Evolutionary conservation across 2,888 invertebrate species (phyloP).

Genomic region (Scaptomyza caliginosa): DNA sequence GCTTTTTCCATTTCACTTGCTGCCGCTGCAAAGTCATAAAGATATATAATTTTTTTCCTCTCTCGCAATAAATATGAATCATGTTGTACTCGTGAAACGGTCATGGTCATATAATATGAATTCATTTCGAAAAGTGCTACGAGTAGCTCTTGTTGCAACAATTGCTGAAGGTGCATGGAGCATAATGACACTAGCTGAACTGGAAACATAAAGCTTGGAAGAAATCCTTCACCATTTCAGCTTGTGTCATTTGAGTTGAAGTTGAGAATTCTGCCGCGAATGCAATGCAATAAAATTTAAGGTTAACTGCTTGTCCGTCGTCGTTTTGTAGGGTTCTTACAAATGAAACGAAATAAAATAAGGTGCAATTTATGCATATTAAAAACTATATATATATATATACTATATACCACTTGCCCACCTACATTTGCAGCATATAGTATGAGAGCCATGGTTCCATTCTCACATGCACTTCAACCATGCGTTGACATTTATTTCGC

Average conservation of each 20-base stretch:
- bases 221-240: neutral
- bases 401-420: slow-evolving; percentile 29
- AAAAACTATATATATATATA: slow-evolving; percentile 62
- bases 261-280: slow-evolving; percentile 11
- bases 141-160: neutral
- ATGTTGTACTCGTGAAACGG: slow-evolving; percentile 16
- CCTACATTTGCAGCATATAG: slow-evolving; percentile 9
- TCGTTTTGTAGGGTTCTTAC: slow-evolving; percentile 23
- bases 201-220: neutral
- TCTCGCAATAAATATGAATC: slow-evolving; percentile 30
- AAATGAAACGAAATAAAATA: slow-evolving; percentile 50
- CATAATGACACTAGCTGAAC: neutral
- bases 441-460: neutral
- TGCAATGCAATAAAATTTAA: neutral
- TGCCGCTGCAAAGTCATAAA: slow-evolving; percentile 47
- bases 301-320: slow-evolving; percentile 8
- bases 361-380: slow-evolving; percentile 71
- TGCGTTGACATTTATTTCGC: slow-evolving; percentile 41
- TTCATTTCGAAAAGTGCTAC: slow-evolving; percentile 3
- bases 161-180: neutral
- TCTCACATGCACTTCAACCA: slow-evolving; percentile 25
- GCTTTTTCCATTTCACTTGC: slow-evolving; percentile 55
- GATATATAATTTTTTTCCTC: slow-evolving; percentile 22
- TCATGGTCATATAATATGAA: slow-evolving; percentile 10
- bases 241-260: neutral